Evolutionary conservation across 2,888 invertebrate genomes (phyloP), one percentile per base, ranked within the genome.

Genomic region (Harpagoxenus sublaevis): DNA sequence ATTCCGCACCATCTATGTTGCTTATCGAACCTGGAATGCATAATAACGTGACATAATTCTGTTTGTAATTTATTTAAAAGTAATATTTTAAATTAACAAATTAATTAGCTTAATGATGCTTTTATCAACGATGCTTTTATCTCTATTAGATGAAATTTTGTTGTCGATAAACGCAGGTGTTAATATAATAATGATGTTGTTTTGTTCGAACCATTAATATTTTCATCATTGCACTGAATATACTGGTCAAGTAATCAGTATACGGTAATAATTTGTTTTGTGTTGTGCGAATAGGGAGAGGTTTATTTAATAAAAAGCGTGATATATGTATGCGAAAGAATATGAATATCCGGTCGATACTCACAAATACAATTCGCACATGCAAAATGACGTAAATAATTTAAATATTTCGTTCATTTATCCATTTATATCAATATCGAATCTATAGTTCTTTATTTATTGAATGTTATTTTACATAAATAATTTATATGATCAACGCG

Each of bases 1-100:
- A 97, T 94, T 98, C 98, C 9, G 97, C 98, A 66, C 98, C 98
- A 92, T 98, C 98, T 89, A 99, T 98, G 95, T 98, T 99, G 95
- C 98, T 98, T 93, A 99, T 99, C 35, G 99, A 99, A 88, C 99
- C 99, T 99, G 96, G 0, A 96, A 96, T 86, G 85, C 42, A 66
- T n/a, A 42, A 45, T 63, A 63, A 48, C 31, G 9, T 53, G n/a
- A 55, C 3, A 55, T 2, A 42, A 57, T 70, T 57, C 18, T 48
- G 18, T 45, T 60, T 51, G 4, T n/a, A 51, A 51, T 57, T 70
- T 60, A 60, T 60, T 60, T 42, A 55, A 71, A 81, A 71, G 18
- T 81, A 81, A 71, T 35, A 48, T 81, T 79, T 71, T 8, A 48
- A 39, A 71, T 71, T 70, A 60, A 53, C 60, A 71, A 18, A 60